Percentiles rank a stretch among this genome's conserved stretches.
These are phyloP conservation scores for Bradypodion pumilum DNA, from an alignment of 2,797 vertebrate genomes.

Conservation along the genomic window DNA sequence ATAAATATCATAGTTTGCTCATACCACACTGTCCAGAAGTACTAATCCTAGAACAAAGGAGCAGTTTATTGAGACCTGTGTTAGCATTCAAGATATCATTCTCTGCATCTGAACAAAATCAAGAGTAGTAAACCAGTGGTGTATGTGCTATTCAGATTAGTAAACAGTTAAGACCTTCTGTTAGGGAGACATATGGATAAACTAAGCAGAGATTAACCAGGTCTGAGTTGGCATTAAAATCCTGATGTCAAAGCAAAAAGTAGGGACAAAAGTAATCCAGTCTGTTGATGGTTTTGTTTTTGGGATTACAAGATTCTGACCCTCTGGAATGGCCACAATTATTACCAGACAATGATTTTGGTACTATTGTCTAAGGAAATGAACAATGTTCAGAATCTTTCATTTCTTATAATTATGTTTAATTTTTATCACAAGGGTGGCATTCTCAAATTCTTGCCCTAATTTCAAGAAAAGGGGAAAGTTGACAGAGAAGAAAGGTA, in stretches of 20 bases:
- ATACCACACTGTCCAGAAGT: conserved; percentile 39
- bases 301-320: background rate
- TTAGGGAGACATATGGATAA: conserved; percentile 55
- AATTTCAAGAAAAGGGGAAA: background rate
- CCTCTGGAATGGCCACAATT: background rate
- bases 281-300: conserved; percentile 11
- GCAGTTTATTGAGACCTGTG: conserved; percentile 26
- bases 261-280: conserved; percentile 27
- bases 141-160: conserved; percentile 58
- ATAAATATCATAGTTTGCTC: conserved; percentile 30
- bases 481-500: background rate
- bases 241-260: conserved; percentile 41
- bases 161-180: conserved; percentile 56
- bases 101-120: conserved; percentile 56
- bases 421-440: background rate
- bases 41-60: conserved; percentile 8
- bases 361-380: conserved; percentile 25
- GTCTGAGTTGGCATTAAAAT: conserved; percentile 57
- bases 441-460: background rate
- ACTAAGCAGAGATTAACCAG: conserved; percentile 55
- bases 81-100: conserved; percentile 45
- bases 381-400: background rate
- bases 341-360: background rate
- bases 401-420: background rate
- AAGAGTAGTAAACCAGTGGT: conserved; percentile 50